Percentiles rank a stretch among this genome's conserved stretches.
These are phyloP conservation scores for Eriocheir sinensis DNA, from an alignment of 1,140 invertebrate genomes.

Conservation along the genomic window DNA sequence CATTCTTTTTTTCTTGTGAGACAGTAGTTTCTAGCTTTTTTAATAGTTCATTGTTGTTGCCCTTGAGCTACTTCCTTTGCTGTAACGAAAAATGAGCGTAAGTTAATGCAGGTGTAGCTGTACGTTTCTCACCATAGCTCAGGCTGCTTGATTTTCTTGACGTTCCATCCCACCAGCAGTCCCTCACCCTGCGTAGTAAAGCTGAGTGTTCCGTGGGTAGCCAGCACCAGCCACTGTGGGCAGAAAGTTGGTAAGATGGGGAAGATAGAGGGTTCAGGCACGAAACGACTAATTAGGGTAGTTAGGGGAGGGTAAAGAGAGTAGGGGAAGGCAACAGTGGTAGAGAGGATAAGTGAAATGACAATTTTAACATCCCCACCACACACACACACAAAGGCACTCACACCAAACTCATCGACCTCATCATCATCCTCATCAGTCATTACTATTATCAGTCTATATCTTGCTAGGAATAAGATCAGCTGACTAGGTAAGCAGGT, in stretches of 20 bases:
- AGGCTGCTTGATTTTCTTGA: constrained; percentile 58
- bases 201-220: constrained; percentile 54
- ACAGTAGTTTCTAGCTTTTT: too few relatives aligned
- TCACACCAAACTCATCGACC: too few relatives aligned
- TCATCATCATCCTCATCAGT: too few relatives aligned
- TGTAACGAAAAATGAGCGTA: too few relatives aligned
- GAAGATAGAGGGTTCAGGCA: not conserved
- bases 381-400: too few relatives aligned
- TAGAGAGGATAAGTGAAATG: not conserved
- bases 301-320: not conserved
- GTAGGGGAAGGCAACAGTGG: not conserved
- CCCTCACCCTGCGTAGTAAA: constrained; percentile 47
- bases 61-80: too few relatives aligned
- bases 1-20: too few relatives aligned
- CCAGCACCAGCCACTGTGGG: constrained; percentile 68
- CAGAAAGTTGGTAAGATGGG: not conserved
- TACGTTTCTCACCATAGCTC: constrained; percentile 71
- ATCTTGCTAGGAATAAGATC: too few relatives aligned
- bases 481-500: too few relatives aligned
- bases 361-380: not conserved
- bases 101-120: too few relatives aligned
- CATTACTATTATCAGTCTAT: too few relatives aligned
- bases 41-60: too few relatives aligned
- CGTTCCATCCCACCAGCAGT: constrained; percentile 67
- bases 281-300: not conserved